phyloP scores from a whole-genome alignment of 2,113 vertebrate species.

The Phyllostomus discolor region DNA sequence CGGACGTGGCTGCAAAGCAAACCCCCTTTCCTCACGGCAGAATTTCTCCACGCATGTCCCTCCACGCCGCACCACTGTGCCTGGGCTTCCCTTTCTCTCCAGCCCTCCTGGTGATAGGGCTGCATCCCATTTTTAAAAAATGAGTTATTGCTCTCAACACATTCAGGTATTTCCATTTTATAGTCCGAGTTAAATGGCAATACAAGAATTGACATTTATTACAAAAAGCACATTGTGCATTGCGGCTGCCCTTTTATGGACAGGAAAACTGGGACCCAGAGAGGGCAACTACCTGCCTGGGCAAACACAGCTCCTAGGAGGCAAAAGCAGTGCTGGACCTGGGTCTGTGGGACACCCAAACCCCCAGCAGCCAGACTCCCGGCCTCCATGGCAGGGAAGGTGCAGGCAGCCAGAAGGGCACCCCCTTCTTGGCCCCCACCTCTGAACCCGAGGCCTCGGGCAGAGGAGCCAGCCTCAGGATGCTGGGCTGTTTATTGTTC shows the following conservation, averaged over 20 bases:
- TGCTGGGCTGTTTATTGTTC: not conserved
- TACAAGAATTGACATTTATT: accelerated
- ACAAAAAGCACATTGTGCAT: not conserved
- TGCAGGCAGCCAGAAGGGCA: not conserved
- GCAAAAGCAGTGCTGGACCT: not conserved
- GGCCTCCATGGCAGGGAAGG: not conserved
- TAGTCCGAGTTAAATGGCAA: not conserved
- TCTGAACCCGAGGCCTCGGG: too few species aligned
- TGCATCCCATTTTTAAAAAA: not conserved
- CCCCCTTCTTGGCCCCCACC: accelerated
- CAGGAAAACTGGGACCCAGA: not conserved
- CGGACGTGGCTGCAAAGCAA: not conserved
- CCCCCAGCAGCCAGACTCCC: accelerated
- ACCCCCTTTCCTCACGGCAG: accelerated
- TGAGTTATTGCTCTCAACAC: not conserved
- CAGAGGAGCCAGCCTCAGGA: not conserved
- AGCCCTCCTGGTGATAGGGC: accelerated
- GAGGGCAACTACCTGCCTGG: not conserved
- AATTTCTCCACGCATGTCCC: accelerated
- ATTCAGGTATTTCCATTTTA: not conserved
- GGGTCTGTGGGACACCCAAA: accelerated
- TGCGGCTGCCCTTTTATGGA: not conserved
- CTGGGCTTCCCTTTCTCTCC: accelerated
- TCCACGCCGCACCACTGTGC: accelerated
- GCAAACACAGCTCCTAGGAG: not conserved